Percentiles rank a stretch among this genome's conserved stretches.
phyloP scores from a whole-genome alignment of 2,113 vertebrate genomes.

The Alaudala cheleensis region DNA sequence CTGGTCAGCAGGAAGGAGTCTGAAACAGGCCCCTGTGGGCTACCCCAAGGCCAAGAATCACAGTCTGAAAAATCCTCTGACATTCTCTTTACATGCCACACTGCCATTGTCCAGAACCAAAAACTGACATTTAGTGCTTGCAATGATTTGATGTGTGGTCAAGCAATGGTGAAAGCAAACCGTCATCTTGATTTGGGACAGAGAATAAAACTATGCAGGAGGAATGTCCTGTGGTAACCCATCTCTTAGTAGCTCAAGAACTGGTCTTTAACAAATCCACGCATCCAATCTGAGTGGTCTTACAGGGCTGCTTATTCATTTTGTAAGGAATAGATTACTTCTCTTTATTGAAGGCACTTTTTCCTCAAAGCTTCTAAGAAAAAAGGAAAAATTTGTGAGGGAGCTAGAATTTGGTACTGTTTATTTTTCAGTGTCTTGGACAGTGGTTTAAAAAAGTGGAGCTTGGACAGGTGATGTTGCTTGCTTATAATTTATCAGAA shows the following conservation, averaged over 20 bases:
- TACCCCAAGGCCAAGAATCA: not conserved
- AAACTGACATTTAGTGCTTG: not conserved
- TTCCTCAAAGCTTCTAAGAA: slow-evolving; percentile 18
- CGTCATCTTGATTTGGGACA: not conserved
- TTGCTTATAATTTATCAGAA: not conserved
- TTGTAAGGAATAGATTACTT: not conserved
- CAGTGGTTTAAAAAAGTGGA: slow-evolving; percentile 7
- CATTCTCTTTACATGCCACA: slow-evolving; percentile 10
- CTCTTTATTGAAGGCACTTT: slow-evolving; percentile 40
- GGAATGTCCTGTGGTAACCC: not conserved
- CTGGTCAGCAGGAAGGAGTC: not conserved
- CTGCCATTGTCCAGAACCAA: not conserved
- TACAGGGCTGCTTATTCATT: not conserved
- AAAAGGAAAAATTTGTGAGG: slow-evolving; percentile 35
- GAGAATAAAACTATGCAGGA: not conserved
- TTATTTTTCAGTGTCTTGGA: slow-evolving; percentile 32
- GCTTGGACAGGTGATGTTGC: not conserved
- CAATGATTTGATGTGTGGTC: not conserved
- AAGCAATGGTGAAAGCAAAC: not conserved
- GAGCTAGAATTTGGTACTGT: not conserved
- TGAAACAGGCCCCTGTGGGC: not conserved
- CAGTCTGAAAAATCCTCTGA: slow-evolving; percentile 12
- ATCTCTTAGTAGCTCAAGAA: not conserved
- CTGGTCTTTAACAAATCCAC: not conserved
- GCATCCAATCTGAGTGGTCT: not conserved